Evolutionary conservation across 2,113 vertebrate species (phyloP).

Genomic region (Amphilophus citrinellus): DNA sequence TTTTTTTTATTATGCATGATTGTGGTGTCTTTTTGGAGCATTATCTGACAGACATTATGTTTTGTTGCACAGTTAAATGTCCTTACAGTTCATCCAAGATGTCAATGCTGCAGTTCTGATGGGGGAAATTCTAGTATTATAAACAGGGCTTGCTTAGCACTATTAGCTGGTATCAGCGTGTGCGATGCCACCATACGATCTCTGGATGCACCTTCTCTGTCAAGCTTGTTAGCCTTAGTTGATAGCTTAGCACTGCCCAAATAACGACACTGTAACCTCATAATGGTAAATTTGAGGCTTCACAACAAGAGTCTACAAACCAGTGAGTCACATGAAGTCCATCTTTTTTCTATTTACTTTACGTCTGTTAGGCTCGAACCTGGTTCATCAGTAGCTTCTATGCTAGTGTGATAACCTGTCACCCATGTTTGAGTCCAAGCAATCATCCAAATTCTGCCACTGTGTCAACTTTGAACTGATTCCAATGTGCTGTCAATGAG

Average conservation of each 20-base stretch:
- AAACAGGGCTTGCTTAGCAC: accelerated
- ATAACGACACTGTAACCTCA: background rate
- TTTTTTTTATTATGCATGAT: too few species aligned
- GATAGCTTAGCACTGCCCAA: background rate
- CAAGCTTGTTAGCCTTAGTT: background rate
- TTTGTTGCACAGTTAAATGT: background rate
- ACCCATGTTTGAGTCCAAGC: background rate
- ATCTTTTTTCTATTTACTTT: background rate
- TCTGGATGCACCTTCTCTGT: accelerated
- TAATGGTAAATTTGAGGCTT: accelerated
- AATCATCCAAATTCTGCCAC: background rate
- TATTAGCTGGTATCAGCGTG: accelerated
- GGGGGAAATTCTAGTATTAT: background rate
- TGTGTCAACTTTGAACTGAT: background rate
- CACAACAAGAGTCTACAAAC: background rate
- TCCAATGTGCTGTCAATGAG: slow-evolving; percentile 15
- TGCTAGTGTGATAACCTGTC: background rate
- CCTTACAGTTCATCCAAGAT: accelerated
- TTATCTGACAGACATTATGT: background rate
- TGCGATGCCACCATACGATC: background rate
- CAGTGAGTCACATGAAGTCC: background rate
- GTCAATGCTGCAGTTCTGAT: background rate
- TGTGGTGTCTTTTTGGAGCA: background rate
- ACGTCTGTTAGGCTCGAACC: background rate
- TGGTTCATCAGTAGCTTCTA: background rate